A percentile compares a stretch with the other conserved stretches of the same genome.
Conservation (phyloP, 2,888 invertebrate species). For the Camponotus fellah region DNA sequence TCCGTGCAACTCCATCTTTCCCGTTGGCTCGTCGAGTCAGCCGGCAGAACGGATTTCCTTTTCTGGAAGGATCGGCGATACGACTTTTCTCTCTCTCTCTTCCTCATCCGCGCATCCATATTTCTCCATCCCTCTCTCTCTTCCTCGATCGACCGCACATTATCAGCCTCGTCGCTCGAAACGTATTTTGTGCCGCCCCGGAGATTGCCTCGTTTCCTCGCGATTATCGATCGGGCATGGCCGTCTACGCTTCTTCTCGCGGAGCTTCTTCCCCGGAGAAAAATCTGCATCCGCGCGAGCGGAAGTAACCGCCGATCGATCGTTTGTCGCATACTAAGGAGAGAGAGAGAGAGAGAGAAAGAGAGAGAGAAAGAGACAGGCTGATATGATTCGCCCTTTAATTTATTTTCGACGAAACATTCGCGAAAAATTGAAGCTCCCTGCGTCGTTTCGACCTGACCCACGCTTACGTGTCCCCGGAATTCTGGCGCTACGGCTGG, state of each 20-base stretch:
- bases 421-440: background rate
- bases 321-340: background rate
- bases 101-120: background rate
- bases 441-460: background rate
- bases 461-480: background rate
- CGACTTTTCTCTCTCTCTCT: slow-evolving; percentile 1
- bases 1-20: slow-evolving; percentile 9
- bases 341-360: background rate
- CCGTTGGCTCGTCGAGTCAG: background rate
- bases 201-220: slow-evolving; percentile 22
- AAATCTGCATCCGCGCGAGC: slow-evolving; percentile 41
- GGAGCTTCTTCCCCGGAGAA: slow-evolving; percentile 25
- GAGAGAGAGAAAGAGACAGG: background rate
- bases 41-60: slow-evolving; percentile 48
- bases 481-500: background rate
- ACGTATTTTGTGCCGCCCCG: slow-evolving; percentile 28
- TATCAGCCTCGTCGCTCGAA: slow-evolving; percentile 33
- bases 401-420: background rate
- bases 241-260: slow-evolving; percentile 29
- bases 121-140: background rate
- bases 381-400: background rate
- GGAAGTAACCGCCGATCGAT: slow-evolving; percentile 47
- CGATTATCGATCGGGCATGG: slow-evolving; percentile 40
- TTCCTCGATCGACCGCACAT: slow-evolving; percentile 7
- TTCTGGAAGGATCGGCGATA: slow-evolving; percentile 46